Conservation (phyloP, 2,113 vertebrate species). For the Sakesphorus luctuosus region DNA sequence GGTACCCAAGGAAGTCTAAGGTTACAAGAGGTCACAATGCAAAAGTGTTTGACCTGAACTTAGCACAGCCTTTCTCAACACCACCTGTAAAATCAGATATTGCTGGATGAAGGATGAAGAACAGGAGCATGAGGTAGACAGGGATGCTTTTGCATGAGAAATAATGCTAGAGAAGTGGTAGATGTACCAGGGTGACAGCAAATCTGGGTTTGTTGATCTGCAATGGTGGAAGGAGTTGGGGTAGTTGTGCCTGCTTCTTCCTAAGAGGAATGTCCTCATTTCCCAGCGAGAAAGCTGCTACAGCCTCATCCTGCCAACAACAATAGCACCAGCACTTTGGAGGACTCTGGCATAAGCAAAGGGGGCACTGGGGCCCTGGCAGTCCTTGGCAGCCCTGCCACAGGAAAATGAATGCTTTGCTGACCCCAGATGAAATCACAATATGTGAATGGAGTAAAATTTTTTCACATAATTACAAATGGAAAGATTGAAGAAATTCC, state of each 20-base stretch:
- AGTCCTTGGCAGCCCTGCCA: not conserved
- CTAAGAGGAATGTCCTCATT: not conserved
- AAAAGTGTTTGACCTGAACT: not conserved
- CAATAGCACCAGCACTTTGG: not conserved
- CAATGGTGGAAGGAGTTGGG: not conserved
- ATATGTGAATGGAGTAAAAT: not conserved
- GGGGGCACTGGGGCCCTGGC: not conserved
- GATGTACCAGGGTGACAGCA: not conserved
- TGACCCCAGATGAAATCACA: constrained; percentile 28
- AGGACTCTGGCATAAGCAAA: not conserved
- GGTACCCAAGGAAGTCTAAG: not conserved
- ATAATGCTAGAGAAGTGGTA: not conserved
- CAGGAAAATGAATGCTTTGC: not conserved
- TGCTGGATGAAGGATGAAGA: not conserved
- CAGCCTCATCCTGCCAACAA: not conserved
- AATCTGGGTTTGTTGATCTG: not conserved
- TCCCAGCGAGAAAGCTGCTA: not conserved
- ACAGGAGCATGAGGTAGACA: not conserved
- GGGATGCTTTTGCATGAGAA: not conserved
- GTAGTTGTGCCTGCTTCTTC: not conserved
- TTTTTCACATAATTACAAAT: constrained; percentile 41
- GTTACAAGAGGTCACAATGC: not conserved
- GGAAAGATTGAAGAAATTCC: constrained; percentile 45
- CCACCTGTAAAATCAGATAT: not conserved
- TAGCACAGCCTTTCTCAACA: not conserved